phyloP scores from a whole-genome alignment of 2,888 invertebrate genomes.

The Mystacides longicornis region DNA sequence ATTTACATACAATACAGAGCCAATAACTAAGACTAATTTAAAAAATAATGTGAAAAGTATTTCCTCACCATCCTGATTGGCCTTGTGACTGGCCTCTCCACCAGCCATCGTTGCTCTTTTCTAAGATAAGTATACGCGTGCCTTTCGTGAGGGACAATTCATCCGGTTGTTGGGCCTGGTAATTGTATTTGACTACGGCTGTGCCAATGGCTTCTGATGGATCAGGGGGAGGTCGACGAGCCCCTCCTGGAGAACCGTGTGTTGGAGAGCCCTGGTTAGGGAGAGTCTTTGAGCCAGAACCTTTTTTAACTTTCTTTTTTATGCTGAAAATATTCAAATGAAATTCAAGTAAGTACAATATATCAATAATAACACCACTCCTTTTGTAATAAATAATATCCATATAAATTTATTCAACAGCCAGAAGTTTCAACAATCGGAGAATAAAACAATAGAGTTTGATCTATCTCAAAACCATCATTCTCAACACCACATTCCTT shows the following conservation, averaged over 20 bases:
- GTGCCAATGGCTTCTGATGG: slow-evolving; percentile 81
- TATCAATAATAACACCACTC: neutral
- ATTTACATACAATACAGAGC: too few species aligned
- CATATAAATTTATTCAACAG: neutral
- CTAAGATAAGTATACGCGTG: slow-evolving; percentile 87
- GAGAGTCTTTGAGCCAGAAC: slow-evolving; percentile 76
- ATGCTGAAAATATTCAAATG: slow-evolving; percentile 48
- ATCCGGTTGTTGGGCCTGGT: slow-evolving; percentile 91
- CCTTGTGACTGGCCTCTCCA: slow-evolving; percentile 85
- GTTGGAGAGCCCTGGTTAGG: slow-evolving; percentile 82
- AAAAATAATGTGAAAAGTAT: too few species aligned
- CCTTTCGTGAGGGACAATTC: slow-evolving; percentile 93
- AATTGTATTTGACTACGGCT: slow-evolving; percentile 93
- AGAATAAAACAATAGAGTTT: too few species aligned
- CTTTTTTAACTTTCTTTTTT: slow-evolving; percentile 79
- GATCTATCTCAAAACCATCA: too few species aligned
- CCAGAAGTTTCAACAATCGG: neutral
- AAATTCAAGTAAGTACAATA: neutral
- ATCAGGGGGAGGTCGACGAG: slow-evolving; percentile 67
- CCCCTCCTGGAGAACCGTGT: slow-evolving; percentile 62
- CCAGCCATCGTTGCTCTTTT: slow-evolving; percentile 99
- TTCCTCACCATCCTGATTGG: slow-evolving; percentile 46
- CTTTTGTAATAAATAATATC: too few species aligned
- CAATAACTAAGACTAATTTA: too few species aligned
- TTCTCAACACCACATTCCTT: too few species aligned